Conservation (phyloP, 1,140 invertebrate genomes). For the Homalodisca vitripennis region DNA sequence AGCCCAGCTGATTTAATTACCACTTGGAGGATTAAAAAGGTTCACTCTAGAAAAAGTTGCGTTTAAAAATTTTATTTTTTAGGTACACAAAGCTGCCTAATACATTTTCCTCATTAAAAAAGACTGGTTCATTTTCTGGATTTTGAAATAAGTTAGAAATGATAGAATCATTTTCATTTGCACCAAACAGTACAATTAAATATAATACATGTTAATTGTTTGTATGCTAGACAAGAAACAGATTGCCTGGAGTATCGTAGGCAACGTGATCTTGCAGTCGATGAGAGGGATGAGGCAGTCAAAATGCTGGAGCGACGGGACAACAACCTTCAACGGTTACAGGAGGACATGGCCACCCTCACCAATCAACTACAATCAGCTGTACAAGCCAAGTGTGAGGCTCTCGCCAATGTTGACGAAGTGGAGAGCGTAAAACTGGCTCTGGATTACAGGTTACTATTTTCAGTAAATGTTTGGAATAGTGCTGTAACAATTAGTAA, state of each 20-base stretch:
- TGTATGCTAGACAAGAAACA: constrained; percentile 50
- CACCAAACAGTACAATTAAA: constrained; percentile 45
- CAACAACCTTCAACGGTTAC: constrained; percentile 65
- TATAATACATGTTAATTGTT: no score
- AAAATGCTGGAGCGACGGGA: constrained; percentile 67
- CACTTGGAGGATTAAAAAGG: no score
- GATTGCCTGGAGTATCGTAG: constrained; percentile 55
- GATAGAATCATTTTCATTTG: constrained; percentile 50
- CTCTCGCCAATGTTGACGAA: constrained; percentile 75
- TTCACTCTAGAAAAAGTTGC: no score
- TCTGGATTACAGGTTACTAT: constrained; percentile 62
- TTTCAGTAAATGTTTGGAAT: background rate
- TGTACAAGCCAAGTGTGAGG: constrained; percentile 77
- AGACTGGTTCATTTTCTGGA: background rate
- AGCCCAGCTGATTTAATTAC: no score
- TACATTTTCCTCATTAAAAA: no score
- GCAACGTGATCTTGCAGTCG: constrained; percentile 61
- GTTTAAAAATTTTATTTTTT: no score
- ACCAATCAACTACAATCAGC: constrained; percentile 65
- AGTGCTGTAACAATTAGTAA: background rate
- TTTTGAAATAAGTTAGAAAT: constrained; percentile 42
- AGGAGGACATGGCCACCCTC: constrained; percentile 60
- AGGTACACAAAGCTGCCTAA: no score
- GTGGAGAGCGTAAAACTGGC: constrained; percentile 73
- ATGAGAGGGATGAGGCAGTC: constrained; percentile 69